These are phyloP conservation scores for Falco berigora DNA, from an alignment of 2,797 vertebrate species.

Conservation along the genomic window DNA sequence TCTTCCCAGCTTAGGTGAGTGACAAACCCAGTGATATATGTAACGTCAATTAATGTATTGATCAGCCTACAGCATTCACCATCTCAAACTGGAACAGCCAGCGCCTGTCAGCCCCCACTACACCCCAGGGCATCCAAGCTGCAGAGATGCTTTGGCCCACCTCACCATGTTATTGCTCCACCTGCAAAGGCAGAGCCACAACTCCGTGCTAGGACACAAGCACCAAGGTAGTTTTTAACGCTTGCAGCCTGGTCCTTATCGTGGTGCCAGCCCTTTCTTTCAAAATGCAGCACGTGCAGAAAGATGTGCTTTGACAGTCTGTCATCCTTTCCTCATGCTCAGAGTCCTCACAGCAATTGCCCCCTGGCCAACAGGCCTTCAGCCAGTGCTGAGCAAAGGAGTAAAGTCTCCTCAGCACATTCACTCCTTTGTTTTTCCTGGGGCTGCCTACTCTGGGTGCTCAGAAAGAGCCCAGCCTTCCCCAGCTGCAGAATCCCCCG, in stretches of 20 bases:
- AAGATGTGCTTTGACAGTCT: background rate
- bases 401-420: background rate
- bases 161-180: background rate
- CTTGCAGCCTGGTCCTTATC: background rate
- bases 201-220: too few relatives aligned
- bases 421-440: background rate
- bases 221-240: background rate
- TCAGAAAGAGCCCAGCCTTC: background rate
- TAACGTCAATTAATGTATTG: constrained; percentile 25
- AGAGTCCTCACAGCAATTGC: background rate
- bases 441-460: background rate
- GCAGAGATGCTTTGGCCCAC: background rate
- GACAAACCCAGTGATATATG: background rate
- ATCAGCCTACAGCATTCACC: background rate
- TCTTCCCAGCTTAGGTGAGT: background rate
- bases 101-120: background rate
- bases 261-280: background rate
- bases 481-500: background rate
- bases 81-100: background rate
- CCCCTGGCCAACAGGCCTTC: background rate
- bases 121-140: background rate
- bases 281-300: rapidly evolving
- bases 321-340: background rate
- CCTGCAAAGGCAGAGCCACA: background rate
- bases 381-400: background rate